Percentiles rank a stretch among this genome's conserved stretches.
phyloP scores from a whole-genome alignment of 2,113 vertebrate genomes.

The Turdus rufiventris region DNA sequence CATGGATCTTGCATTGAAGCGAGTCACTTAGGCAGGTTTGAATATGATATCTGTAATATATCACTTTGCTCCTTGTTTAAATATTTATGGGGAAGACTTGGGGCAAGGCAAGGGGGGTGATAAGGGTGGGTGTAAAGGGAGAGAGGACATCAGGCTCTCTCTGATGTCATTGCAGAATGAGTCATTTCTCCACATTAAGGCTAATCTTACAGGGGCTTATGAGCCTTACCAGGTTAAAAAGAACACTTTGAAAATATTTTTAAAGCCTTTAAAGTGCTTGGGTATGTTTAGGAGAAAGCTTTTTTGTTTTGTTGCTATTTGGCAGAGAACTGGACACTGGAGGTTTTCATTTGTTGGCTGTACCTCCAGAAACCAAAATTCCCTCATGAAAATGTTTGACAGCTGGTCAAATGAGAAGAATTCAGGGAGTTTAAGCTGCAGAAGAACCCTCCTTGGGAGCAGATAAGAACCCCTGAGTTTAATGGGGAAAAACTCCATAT shows the following conservation, averaged over 20 bases:
- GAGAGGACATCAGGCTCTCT: not conserved
- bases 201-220: not conserved
- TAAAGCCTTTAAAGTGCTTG: not conserved
- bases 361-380: not conserved
- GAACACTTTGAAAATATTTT: not conserved
- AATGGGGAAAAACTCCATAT: not conserved
- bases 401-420: not conserved
- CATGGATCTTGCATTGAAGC: not conserved
- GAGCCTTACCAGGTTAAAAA: not conserved
- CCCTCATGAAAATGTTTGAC: not conserved
- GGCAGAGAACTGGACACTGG: not conserved
- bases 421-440: not conserved
- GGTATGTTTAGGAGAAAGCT: not conserved
- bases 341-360: not conserved
- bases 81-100: constrained; percentile 26
- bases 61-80: constrained; percentile 49
- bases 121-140: constrained; percentile 7
- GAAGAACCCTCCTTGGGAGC: not conserved
- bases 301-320: not conserved
- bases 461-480: not conserved
- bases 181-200: not conserved
- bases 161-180: constrained; percentile 29
- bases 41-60: constrained; percentile 29
- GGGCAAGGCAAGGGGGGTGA: not conserved
- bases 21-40: not conserved